Conservation (phyloP, 1,140 invertebrate genomes). For the Megalonaias nervosa region DNA sequence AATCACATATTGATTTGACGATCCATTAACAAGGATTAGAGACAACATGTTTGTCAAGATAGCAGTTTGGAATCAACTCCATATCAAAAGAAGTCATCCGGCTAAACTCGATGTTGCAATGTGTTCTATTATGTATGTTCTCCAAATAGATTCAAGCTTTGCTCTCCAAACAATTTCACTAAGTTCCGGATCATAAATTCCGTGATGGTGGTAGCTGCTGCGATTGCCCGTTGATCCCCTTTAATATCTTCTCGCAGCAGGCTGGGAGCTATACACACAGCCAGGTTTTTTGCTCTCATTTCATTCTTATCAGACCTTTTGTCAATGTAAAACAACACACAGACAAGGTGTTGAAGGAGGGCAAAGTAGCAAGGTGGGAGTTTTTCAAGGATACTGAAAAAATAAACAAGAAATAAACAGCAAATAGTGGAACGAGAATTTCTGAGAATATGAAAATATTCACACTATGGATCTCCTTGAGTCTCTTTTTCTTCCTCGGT, state of each 20-base stretch:
- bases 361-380: conserved; percentile 83
- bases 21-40: too few relatives aligned
- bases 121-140: conserved; percentile 65
- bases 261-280: conserved; percentile 89
- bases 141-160: conserved; percentile 79
- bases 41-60: too few relatives aligned
- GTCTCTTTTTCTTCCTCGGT: too few relatives aligned
- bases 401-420: conserved; percentile 3
- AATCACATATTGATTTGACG: too few relatives aligned
- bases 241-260: conserved; percentile 78
- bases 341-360: conserved; percentile 85
- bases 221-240: conserved; percentile 43
- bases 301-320: conserved; percentile 84
- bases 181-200: conserved; percentile 87
- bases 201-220: conserved; percentile 75
- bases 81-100: too few relatives aligned
- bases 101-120: too few relatives aligned
- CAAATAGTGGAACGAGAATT: too few relatives aligned
- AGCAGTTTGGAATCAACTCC: too few relatives aligned
- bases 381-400: conserved; percentile 73
- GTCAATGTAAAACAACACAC: conserved; percentile 85
- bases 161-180: conserved; percentile 83
- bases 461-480: too few relatives aligned
- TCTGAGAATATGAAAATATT: too few relatives aligned
- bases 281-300: conserved; percentile 90